Base-by-base conservation (phyloP, 2,888 invertebrate genomes). In the Dicyrtoma fusca region DNA sequence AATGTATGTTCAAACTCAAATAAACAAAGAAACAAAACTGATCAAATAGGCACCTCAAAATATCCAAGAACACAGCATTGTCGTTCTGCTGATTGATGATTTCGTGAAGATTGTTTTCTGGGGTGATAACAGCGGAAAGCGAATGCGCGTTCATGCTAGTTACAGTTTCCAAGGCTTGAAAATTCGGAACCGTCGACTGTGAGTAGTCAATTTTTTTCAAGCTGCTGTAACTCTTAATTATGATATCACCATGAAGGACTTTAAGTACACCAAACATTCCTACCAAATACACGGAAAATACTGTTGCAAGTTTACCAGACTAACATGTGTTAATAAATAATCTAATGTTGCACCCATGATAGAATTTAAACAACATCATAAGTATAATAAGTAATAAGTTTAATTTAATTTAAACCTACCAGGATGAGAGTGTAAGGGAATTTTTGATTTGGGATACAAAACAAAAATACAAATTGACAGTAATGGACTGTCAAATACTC, bases 371-470 rank as follows among this genome's bases (percentile, higher is more conserved):
- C 19, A 62, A 2, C 6, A 62, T 44, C 6, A 62, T 44, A 19
- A n/a, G 26, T n/a, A 26, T 17, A 25, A 57, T 21, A 57, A 23
- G 3, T 4, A n/a, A n/a, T n/a, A n/a, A n/a, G n/a, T n/a, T 14
- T 57, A 5, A 57, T 34, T 34, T 34, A 3, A 34, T 55, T 19
- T 69, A 14, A 47, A 8, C 55, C 17, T 13, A 69, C 69, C 74
- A 0, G 80, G 80, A 59, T 80, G 80, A 19, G 79, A 78, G 65
- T 80, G 80, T 11, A 80, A 69, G 17, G 80, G 80, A 63, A 80
- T 75, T 6, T 69, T 47, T 47, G 69, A 69, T 53, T 77, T 77
- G 0, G 76, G 75, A 13, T 75, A 74, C 44, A 80, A 66, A 10
- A 80, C 74, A 42, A 80, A 79, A 19, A 80, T 72, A 62, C 77